A percentile compares a stretch with the other conserved stretches of the same genome.
Evolutionary conservation across 2,797 vertebrate genomes (phyloP).

Genomic region (Phrynocephalus forsythii): DNA sequence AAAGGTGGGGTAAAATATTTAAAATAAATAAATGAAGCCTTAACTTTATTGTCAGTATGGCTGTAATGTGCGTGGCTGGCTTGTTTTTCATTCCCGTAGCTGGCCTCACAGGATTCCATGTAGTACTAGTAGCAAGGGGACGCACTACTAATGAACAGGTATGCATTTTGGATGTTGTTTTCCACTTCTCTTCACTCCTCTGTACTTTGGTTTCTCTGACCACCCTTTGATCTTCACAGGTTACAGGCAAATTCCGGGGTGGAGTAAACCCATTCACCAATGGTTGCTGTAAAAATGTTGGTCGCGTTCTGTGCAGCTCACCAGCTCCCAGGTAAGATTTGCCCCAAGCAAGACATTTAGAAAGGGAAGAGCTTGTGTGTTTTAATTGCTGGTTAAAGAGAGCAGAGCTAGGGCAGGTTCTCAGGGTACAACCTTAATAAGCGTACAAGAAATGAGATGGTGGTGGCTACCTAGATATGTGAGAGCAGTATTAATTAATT

Average conservation of each 20-base stretch:
- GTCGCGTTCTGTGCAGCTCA: slow-evolving; percentile 94
- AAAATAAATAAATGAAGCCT: slow-evolving; percentile 51
- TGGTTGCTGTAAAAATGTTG: slow-evolving; percentile 92
- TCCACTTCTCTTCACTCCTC: not conserved
- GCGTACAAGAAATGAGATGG: too few species aligned
- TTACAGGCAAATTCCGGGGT: slow-evolving; percentile 97
- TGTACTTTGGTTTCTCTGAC: accelerated
- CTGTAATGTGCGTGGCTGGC: slow-evolving; percentile 96
- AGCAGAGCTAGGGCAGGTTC: too few species aligned
- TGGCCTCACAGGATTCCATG: slow-evolving; percentile 95
- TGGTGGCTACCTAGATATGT: not conserved
- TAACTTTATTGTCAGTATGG: slow-evolving; percentile 85
- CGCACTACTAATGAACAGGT: slow-evolving; percentile 99
- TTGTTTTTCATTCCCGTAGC: slow-evolving; percentile 97
- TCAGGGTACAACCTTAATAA: too few species aligned
- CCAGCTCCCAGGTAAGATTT: slow-evolving; percentile 90
- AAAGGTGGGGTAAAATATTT: too few species aligned
- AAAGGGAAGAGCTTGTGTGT: not conserved
- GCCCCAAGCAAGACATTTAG: too few species aligned
- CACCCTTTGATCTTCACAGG: slow-evolving; percentile 74
- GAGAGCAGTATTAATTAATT: not conserved
- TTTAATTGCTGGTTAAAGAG: not conserved
- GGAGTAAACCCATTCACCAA: slow-evolving; percentile 98
- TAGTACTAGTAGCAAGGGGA: slow-evolving; percentile 95
- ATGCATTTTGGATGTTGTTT: accelerated